Evolutionary conservation across 2,888 invertebrate species (phyloP).

Genomic region (Trichopoda pennipes): DNA sequence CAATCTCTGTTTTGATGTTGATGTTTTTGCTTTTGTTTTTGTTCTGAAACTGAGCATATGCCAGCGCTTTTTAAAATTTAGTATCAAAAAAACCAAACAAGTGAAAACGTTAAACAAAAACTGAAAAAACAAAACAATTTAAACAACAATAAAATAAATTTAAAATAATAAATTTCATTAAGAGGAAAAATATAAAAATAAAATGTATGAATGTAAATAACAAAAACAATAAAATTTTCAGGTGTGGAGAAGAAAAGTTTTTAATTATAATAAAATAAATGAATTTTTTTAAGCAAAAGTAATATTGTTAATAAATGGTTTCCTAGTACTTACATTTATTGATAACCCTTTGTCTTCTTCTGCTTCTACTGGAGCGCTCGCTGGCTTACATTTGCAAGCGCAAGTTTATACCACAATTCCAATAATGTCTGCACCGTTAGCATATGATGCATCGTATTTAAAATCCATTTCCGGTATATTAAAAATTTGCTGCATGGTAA

Average conservation of each 20-base stretch:
- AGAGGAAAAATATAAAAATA: neutral
- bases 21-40: too few relatives aligned
- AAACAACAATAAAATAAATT: constrained; percentile 19
- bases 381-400: constrained; percentile 20
- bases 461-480: constrained; percentile 67
- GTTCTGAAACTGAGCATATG: constrained; percentile 28
- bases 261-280: neutral
- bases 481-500: constrained; percentile 70
- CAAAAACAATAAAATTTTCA: constrained; percentile 3
- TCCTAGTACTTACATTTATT: constrained; percentile 1
- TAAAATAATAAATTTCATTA: neutral
- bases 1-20: neutral
- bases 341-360: neutral
- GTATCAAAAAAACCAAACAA: constrained; percentile 61
- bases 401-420: neutral
- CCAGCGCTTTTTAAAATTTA: constrained; percentile 56
- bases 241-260: neutral
- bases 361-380: constrained; percentile 6
- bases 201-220: neutral
- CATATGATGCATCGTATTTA: constrained; percentile 66
- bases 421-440: constrained; percentile 67
- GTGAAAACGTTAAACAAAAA: constrained; percentile 60
- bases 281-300: neutral
- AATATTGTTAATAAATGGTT: constrained; percentile 8
- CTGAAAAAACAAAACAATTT: constrained; percentile 35